These are phyloP conservation scores for Eupithecia dodoneata DNA, from an alignment of 2,888 invertebrate species.

Conservation along the genomic window DNA sequence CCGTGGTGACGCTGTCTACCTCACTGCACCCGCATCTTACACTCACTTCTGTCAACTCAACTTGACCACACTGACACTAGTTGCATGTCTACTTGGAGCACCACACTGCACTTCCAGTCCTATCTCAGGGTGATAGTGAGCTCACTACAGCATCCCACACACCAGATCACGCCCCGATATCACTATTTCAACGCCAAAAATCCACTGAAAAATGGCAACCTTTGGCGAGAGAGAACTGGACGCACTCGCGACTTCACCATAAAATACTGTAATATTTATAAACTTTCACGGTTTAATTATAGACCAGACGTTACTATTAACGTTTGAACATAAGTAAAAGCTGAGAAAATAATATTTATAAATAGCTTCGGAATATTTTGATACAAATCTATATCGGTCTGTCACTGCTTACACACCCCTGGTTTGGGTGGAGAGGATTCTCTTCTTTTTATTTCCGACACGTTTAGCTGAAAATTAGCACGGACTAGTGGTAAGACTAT, in stretches of 20 bases:
- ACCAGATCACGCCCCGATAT: conserved; percentile 74
- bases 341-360: conserved; percentile 85
- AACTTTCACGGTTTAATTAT: conserved; percentile 83
- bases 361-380: conserved; percentile 84
- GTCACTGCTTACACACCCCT: conserved; percentile 83
- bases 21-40: conserved; percentile 86
- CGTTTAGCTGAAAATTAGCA: conserved; percentile 76
- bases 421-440: conserved; percentile 79
- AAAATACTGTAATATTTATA: conserved; percentile 82
- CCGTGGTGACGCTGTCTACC: conserved; percentile 78
- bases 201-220: conserved; percentile 83
- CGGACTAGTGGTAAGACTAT: conserved; percentile 76
- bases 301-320: conserved; percentile 83
- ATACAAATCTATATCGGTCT: conserved; percentile 82
- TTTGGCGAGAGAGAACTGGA: conserved; percentile 72
- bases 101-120: conserved; percentile 47
- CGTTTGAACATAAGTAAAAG: conserved; percentile 84
- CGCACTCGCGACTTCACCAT: conserved; percentile 74
- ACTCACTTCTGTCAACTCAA: conserved; percentile 81
- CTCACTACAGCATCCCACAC: conserved; percentile 52
- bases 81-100: conserved; percentile 80
- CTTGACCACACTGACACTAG: conserved; percentile 81
- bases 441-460: conserved; percentile 74
- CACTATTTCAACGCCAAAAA: conserved; percentile 70
- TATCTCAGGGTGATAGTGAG: conserved; percentile 23